These are phyloP conservation scores for Euglossa dilemma DNA, from an alignment of 1,140 invertebrate species.

Conservation along the genomic window DNA sequence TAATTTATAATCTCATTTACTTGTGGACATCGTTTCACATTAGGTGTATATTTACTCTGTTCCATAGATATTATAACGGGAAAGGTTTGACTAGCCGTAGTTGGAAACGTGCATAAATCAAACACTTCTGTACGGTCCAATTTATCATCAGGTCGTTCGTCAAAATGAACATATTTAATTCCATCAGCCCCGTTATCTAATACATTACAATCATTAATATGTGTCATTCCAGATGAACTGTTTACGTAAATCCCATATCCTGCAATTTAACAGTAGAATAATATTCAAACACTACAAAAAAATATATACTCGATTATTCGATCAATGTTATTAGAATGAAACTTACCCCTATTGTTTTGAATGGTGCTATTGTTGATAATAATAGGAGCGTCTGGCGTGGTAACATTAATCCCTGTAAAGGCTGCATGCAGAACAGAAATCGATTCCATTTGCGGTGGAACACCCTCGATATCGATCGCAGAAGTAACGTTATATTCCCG, in stretches of 20 bases:
- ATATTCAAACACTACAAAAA: constrained; percentile 1
- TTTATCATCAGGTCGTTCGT: constrained; percentile 88
- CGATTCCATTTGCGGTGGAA: constrained; percentile 92
- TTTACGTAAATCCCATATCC: constrained; percentile 95
- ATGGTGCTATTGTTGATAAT: constrained; percentile 91
- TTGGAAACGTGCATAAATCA: constrained; percentile 92
- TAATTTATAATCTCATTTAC: constrained; percentile 71
- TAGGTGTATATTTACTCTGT: constrained; percentile 87
- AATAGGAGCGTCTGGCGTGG: constrained; percentile 91
- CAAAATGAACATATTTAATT: constrained; percentile 91
- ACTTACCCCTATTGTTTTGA: constrained; percentile 89
- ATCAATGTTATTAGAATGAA: not conserved
- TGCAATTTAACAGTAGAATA: constrained; percentile 63
- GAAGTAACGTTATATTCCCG: constrained; percentile 91
- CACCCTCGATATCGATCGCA: constrained; percentile 92
- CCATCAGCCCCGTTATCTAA: constrained; percentile 93
- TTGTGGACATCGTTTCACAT: constrained; percentile 88
- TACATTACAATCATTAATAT: constrained; percentile 88
- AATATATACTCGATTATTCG: not conserved
- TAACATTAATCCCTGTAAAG: constrained; percentile 96
- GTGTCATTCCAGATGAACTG: constrained; percentile 90
- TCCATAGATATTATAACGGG: constrained; percentile 90
- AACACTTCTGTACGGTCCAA: constrained; percentile 88
- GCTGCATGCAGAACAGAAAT: constrained; percentile 92
- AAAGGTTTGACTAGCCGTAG: constrained; percentile 91